Base-by-base conservation (phyloP, 2,797 vertebrate genomes). In the Hypotaenidia philippensis region DNA sequence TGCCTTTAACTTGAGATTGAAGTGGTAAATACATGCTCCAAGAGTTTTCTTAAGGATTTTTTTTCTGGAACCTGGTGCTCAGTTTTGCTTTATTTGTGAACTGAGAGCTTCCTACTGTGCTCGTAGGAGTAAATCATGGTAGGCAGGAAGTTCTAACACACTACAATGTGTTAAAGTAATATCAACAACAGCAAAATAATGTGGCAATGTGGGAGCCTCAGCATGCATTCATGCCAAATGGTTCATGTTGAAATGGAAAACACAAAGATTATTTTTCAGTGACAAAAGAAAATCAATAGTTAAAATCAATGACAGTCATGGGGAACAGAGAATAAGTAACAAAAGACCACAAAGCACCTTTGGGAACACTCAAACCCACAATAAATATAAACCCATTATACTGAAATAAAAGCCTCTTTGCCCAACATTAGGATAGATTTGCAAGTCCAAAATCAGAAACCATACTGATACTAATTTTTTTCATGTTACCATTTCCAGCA, bases 131-230 rank as follows among this genome's bases (percentile, higher is more conserved):
- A 96, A 93, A 70, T 94, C 91, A 80, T 5, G 4, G 76, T 69
- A 87, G 89, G 87, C 90, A 95, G 68, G 78, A 97, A 94, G 75
- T 92, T 95, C 93, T 94, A 74, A 80, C 40, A 47, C 70, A 57
- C 71, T 76, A 64, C 72, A 94, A 5, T 89, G 60, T 90, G 74
- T 80, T 95, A 85, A 92, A 93, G 71, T 69, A 96, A 82, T 77
- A 83, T 89, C 85, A 96, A 94, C 81, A 91, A 77, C 45, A 93
- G 89, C 78, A 95, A 96, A 95, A 93, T 93, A 91, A 96, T 66
- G 44, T 86, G 65, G 65, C 63, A 53, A 34, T 3, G 26, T 77
- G 83, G 87, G 85, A 92, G 80, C 53, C 88, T 88, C 93, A 89
- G 92, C 79, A 75, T 83, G 94, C 45, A 32, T 81, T 88, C 36